phyloP scores from a whole-genome alignment of 2,797 vertebrate genomes.

The Pangasius djambal region DNA sequence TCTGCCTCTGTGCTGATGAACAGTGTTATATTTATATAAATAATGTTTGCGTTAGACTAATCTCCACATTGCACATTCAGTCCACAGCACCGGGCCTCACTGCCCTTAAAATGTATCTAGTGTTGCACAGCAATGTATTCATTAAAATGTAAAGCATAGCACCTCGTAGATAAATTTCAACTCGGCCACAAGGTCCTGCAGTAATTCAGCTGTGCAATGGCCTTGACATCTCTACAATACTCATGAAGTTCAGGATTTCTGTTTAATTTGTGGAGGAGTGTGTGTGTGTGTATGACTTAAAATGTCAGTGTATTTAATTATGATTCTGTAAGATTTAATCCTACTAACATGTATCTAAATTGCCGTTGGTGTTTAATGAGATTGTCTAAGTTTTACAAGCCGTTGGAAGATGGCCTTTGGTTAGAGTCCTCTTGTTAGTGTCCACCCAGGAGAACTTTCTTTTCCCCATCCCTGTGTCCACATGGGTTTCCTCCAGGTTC shows the following conservation, averaged over 20 bases:
- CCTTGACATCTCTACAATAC: constrained; percentile 67
- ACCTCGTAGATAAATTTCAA: constrained; percentile 65
- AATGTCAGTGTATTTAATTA: constrained; percentile 13
- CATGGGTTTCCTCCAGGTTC: background rate
- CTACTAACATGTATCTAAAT: background rate
- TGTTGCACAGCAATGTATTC: constrained; percentile 58
- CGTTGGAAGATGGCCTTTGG: background rate
- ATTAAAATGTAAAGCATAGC: constrained; percentile 66
- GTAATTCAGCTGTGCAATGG: constrained; percentile 71
- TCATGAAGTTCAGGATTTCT: constrained; percentile 62
- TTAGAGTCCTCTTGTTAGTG: background rate
- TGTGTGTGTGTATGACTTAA: background rate
- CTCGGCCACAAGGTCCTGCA: constrained; percentile 54
- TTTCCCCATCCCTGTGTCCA: background rate
- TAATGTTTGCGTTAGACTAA: constrained; percentile 54
- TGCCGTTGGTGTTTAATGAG: background rate
- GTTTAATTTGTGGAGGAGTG: constrained; percentile 18
- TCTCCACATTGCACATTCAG: constrained; percentile 53
- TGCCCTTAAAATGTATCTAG: background rate
- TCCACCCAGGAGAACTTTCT: background rate
- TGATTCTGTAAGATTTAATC: background rate
- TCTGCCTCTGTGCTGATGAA: constrained; percentile 41
- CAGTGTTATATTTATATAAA: constrained; percentile 56
- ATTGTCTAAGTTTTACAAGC: background rate
- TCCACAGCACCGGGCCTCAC: background rate